Evolutionary conservation across 1,140 invertebrate species (phyloP), one percentile per base, ranked within the genome.

Genomic region (Aphis gossypii): DNA sequence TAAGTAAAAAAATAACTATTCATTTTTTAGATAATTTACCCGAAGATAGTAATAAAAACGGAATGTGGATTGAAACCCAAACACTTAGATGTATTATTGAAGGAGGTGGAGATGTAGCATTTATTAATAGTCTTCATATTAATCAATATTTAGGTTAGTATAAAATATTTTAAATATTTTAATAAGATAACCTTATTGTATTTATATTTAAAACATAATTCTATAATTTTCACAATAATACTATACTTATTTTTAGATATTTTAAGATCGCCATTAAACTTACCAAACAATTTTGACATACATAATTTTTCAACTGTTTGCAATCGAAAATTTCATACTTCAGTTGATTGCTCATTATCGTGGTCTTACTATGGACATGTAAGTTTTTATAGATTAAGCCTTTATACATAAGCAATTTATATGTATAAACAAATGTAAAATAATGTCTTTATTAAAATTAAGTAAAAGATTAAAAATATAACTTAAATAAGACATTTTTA

Each of bases 71-170:
- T 93, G 95, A 96, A 94, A 96, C 97, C 7, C 54, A 92, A 92
- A 97, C 98, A 7, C 96, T 99, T 91, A 96, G 97, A 94, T 98
- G 98, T 95, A 95, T 99, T 20, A 96, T 97, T n/a, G 97, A 97
- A 94, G 97, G 96, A 35, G 96, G 96, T 41, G 98, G 96, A 46
- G 97, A 99, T 95, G 97, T 99, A 1, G 98, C 98, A 1, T 99
- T 99, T 95, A 96, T 98, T 14, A 89, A 94, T 90, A 86, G 48
- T 93, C 48, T 84, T 93, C 92, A 93, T 38, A 84, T 93, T 30
- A n/a, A 84, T 56, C 76, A 93, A 83, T 93, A 93, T 86, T 44
- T 93, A 93, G 82, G 92, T 56, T 56, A 44, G 44, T 86, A 30
- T 23, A 51, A n/a, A 21, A 56, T 25, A 41, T 30, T 38, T 14